These are phyloP conservation scores for Cordylochernes scorpioides DNA, from an alignment of 2,888 invertebrate genomes.

Conservation along the genomic window DNA sequence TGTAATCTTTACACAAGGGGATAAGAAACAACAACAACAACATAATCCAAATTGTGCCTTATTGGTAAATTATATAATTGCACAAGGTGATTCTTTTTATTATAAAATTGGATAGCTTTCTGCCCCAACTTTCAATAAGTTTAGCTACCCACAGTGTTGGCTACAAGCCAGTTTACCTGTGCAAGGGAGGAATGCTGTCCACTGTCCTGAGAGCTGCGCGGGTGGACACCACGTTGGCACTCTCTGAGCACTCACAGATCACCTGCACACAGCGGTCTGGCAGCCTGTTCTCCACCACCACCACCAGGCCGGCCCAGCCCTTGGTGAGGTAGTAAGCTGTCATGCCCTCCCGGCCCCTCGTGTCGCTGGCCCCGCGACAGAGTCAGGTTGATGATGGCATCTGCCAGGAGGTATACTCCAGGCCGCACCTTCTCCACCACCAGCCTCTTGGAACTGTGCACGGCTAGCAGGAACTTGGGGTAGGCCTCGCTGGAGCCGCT, in stretches of 20 bases:
- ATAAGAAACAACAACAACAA: too few relatives aligned
- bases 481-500: constrained; percentile 34
- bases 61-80: too few relatives aligned
- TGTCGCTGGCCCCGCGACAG: constrained; percentile 63
- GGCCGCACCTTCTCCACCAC: constrained; percentile 58
- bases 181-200: background rate
- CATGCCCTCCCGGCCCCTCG: constrained; percentile 74
- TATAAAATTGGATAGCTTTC: too few relatives aligned
- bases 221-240: constrained; percentile 36
- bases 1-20: too few relatives aligned
- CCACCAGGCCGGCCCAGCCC: constrained; percentile 84
- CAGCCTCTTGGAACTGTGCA: constrained; percentile 74
- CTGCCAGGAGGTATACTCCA: constrained; percentile 58
- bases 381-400: constrained; percentile 71
- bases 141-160: too few relatives aligned
- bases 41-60: too few relatives aligned
- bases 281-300: constrained; percentile 85
- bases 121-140: too few relatives aligned
- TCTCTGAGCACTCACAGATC: constrained; percentile 83
- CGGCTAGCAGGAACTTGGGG: constrained; percentile 68
- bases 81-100: too few relatives aligned
- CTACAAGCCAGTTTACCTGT: constrained; percentile 6
- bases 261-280: constrained; percentile 82
- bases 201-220: background rate
- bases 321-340: constrained; percentile 80